Evolutionary conservation across 2,888 invertebrate genomes (phyloP), one percentile per base, ranked within the genome.

Genomic region (Megaustenia siamemsis): DNA sequence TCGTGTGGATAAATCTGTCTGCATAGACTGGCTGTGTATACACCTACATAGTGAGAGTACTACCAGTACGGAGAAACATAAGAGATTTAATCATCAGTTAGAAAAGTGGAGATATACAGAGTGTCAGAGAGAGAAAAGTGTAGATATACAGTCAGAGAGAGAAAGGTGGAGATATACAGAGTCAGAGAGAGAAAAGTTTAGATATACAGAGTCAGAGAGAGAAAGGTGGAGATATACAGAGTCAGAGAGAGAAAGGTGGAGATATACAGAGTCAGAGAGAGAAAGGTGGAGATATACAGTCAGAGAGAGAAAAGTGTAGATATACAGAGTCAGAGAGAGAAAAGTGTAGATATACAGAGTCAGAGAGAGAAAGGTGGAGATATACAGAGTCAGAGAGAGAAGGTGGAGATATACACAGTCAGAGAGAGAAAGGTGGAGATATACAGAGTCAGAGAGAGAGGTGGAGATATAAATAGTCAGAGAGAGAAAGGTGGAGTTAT

Each of bases 81-180:
- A n/a, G n/a, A n/a, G n/a, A n/a, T n/a, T n/a, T n/a, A n/a, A n/a
- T n/a, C n/a, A n/a, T n/a, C n/a, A n/a, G n/a, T n/a, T n/a, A n/a
- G n/a, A n/a, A n/a, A n/a, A n/a, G n/a, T n/a, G n/a, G n/a, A n/a
- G n/a, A n/a, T n/a, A n/a, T n/a, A n/a, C n/a, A n/a, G 8, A 35
- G 24, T 15, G 68, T 15, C 15, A 32, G 35, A 35, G 35, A 68
- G 18, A 10, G 40, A 43, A 43, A 77, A 18, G 63, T 60, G 43
- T 40, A 56, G n/a, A 63, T 60, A 77, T 35, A 63, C 40, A 63
- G 60, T 43, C 10, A 77, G 28, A 77, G 43, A 63, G 43, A 77
- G 77, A 77, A 40, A 28, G 60, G 5, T 18, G 60, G 76, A 60
- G 38, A 71, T 53, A 53, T 45, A 69, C 28, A 32, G 68, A 69